Evolutionary conservation across 2,888 invertebrate genomes (phyloP), one percentile per base, ranked within the genome.

Genomic region (Cheilosia vernalis): DNA sequence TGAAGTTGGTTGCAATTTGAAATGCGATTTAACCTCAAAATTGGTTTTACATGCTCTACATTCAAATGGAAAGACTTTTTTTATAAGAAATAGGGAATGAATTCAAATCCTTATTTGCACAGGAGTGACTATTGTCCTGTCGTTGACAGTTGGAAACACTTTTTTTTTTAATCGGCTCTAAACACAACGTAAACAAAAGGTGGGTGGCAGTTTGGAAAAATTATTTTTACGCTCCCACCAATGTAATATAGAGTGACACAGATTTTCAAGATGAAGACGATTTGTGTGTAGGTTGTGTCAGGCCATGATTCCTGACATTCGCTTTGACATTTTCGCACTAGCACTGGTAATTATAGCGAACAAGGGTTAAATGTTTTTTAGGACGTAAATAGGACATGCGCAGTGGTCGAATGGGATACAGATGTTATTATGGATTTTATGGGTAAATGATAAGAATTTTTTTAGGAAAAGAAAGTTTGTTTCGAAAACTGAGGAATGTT

Each of bases 221-320:
- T 5, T 4, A n/a, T 6, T 10, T 17, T n/a, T 55, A 27, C 51
- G 64, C 24, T 51, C 51, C 73, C 15, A 37, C n/a, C 63, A 58
- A 56, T 17, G 4, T 19, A 17, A 17, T 27, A 60, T 5, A 33
- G 21, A n/a, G n/a, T 79, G 79, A 73, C 79, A 78, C 55, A 79
- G 15, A 51, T 73, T 58, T 79, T 42, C 30, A 17, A 64, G 21
- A 44, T 49, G 40, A 74, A 49, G 56, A 58, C 53, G 33, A 80
- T 37, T 67, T 67, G 17, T 56, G 42, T 42, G 53, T 63, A 74
- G 47, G 64, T 53, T 60, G 37, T 37, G 37, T 13, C 37, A 74
- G 84, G 64, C 74, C 80, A 64, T 70, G 70, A 76, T 80, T 84
- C 74, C 74, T 84, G 84, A 80, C 84, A 80, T 80, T 76, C 66